phyloP scores from a whole-genome alignment of 2,888 invertebrate species.

The Heteromyza rotundicornis region DNA sequence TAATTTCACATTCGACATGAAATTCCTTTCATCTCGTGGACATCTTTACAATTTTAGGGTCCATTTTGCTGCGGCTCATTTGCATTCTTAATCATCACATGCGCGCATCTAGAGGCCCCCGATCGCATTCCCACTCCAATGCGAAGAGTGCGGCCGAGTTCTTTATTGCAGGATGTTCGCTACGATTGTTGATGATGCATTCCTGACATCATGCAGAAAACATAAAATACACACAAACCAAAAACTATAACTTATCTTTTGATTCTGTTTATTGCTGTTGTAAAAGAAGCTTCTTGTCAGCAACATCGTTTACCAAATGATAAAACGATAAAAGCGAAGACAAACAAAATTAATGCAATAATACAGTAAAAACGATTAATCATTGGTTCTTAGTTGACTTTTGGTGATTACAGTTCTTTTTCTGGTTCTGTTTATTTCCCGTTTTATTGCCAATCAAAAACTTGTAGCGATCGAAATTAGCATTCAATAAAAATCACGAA shows the following conservation, averaged over 20 bases:
- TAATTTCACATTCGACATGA: constrained; percentile 50
- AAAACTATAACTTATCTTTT: constrained; percentile 30
- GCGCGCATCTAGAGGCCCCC: constrained; percentile 24
- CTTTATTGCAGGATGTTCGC: constrained; percentile 32
- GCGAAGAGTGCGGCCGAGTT: neutral
- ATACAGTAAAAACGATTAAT: constrained; percentile 21
- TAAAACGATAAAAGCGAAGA: constrained; percentile 23
- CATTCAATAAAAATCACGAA: too few relatives aligned
- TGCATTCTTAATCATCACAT: constrained; percentile 41
- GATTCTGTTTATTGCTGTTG: constrained; percentile 35
- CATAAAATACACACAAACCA: neutral
- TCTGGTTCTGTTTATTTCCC: too few relatives aligned
- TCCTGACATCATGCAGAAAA: neutral
- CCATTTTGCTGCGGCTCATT: constrained; percentile 35
- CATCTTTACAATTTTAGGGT: constrained; percentile 34
- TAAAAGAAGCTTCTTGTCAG: constrained; percentile 34
- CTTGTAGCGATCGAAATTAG: too few relatives aligned
- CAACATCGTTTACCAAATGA: constrained; percentile 21
- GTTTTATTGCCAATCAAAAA: too few relatives aligned
- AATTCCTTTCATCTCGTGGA: constrained; percentile 50
- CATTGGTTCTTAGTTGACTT: too few relatives aligned
- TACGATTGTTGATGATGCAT: neutral
- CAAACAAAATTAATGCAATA: too few relatives aligned
- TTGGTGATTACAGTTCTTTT: too few relatives aligned
- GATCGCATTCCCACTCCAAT: neutral